phyloP scores from a whole-genome alignment of 2,797 vertebrate species.

The Potorous gilbertii region DNA sequence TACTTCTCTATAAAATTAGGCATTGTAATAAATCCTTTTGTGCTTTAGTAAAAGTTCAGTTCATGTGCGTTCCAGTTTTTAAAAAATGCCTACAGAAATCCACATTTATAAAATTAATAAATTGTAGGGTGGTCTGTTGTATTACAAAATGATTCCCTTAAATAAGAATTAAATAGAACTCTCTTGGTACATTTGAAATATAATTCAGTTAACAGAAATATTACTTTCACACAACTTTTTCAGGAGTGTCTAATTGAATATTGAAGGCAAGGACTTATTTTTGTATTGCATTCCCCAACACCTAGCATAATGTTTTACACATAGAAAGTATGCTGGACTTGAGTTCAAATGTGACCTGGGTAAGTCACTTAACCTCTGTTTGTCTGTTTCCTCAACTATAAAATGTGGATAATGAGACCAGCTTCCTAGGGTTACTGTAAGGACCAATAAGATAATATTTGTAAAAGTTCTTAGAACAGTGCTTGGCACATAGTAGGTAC shows the following conservation, averaged over 20 bases:
- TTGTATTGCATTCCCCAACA: neutral
- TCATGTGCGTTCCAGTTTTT: neutral
- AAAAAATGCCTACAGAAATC: constrained; percentile 7
- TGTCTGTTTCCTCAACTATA: neutral
- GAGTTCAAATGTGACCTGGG: neutral
- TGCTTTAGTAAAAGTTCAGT: constrained; percentile 9
- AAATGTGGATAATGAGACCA: neutral
- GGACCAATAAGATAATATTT: neutral
- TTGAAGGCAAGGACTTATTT: neutral
- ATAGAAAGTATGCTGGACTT: neutral
- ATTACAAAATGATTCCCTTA: constrained; percentile 6
- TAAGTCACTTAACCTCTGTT: neutral
- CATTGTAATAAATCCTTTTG: neutral
- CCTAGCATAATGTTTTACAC: neutral
- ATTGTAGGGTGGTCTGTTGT: neutral
- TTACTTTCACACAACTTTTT: neutral
- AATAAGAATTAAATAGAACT: neutral
- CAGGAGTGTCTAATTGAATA: neutral
- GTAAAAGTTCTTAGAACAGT: neutral
- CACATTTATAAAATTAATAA: constrained; percentile 21
- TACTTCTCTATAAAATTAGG: neutral
- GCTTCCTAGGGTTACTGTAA: neutral
- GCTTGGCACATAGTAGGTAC: neutral
- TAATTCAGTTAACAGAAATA: neutral
- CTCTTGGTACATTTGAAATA: neutral